Evolutionary conservation across 2,113 vertebrate genomes (phyloP).

Genomic region (Calonectris borealis): DNA sequence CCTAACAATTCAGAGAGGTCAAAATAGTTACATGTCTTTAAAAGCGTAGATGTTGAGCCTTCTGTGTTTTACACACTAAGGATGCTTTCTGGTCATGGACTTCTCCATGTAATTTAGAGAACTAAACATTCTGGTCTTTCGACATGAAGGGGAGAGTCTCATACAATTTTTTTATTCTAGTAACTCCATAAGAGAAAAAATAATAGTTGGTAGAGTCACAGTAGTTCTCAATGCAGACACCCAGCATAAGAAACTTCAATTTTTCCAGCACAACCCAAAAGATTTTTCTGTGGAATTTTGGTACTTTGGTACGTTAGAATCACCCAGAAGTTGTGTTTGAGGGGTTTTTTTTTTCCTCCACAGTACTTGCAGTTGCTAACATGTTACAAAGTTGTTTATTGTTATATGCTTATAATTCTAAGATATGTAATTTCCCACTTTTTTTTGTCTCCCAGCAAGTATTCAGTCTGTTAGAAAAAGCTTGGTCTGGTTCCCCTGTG

Average conservation of each 20-base stretch:
- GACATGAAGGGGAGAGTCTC: neutral
- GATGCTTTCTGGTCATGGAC: neutral
- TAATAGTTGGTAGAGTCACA: neutral
- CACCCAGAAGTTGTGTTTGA: neutral
- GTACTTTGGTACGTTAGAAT: neutral
- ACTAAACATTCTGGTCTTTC: neutral
- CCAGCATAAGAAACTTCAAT: neutral
- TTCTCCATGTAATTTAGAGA: neutral
- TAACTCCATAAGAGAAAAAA: neutral
- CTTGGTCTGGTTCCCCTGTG: conserved; percentile 79
- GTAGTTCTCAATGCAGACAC: neutral
- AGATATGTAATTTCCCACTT: neutral
- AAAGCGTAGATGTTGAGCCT: neutral
- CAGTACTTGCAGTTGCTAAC: neutral
- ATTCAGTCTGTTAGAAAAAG: conserved; percentile 86
- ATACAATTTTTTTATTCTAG: neutral
- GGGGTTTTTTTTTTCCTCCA: neutral
- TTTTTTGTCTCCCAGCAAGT: conserved; percentile 77
- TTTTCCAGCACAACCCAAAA: neutral
- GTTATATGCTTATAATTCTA: neutral
- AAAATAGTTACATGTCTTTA: rapidly evolving
- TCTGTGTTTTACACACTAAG: neutral
- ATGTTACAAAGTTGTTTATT: neutral
- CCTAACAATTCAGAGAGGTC: neutral
- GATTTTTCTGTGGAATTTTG: neutral